Evolutionary conservation across 2,888 invertebrate species (phyloP), one percentile per base, ranked within the genome.

Genomic region (Choreutis nemorana): DNA sequence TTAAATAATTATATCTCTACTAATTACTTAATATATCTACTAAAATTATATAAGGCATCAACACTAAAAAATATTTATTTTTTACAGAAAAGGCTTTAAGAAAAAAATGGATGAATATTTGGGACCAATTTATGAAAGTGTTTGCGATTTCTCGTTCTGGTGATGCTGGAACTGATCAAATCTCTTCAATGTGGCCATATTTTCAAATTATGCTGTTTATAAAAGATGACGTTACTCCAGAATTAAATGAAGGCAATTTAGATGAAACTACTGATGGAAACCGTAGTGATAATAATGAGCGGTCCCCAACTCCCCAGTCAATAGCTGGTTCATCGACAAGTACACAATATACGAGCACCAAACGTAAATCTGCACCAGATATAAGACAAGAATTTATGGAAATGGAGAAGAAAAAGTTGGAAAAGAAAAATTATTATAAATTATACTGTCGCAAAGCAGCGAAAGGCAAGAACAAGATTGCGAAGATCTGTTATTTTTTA

Each of bases 341-440:
- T 42, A 40, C 41, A 44, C 38, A 30, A 40, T 40, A 29, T 36
- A 42, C 39, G 34, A 42, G 40, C 38, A 41, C 26, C 37, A 44
- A 44, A 42, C 40, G 37, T 41, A 42, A 42, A 43, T 37, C 36
- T 44, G 37, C 42, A 37, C 38, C 44, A 37, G 39, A 44, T 44
- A 4, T 42, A 39, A 41, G 40, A 41, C 28, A 40, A 33, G 40
- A 42, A 40, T 44, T 43, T 42, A 39, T 44, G 38, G 44, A 45
- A 39, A 39, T 42, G 41, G 44, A 44, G 39, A 41, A 39, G 37
- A 42, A 44, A 41, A 44, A 40, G 40, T 40, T 44, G 36, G 36
- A 45, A n/a, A n/a, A n/a, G n/a, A n/a, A n/a, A n/a, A n/a, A 22
- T 41, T 47, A 42, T 39, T 41, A 41, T 40, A 43, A 44, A 14